Evolutionary conservation across 92 coral and sea anemone genomes (phyloP), one percentile per base, ranked within the genome.

Genomic region (Anthopleura xanthogrammica): DNA sequence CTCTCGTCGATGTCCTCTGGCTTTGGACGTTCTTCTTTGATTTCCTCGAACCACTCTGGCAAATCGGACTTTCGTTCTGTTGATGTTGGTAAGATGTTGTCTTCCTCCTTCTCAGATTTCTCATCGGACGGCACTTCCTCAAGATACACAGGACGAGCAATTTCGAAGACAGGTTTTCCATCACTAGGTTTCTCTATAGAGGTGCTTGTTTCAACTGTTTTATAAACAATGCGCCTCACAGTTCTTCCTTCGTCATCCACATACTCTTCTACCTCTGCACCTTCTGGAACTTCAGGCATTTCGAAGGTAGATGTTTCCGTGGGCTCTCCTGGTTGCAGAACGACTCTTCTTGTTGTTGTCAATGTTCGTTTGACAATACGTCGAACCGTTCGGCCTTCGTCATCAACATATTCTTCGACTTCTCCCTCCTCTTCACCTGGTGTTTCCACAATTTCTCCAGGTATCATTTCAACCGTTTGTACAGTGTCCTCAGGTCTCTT

Each of bases 321-420:
- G 22, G 77, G 48, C 40, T 62, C 82, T 16, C 56, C 82, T 4
- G 82, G 76, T 4, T n/a, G 24, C 41, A 65, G 12, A 58, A 66
- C 16, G 74, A 86, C 78, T 75, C 42, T 71, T 76, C 79, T 84
- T 83, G 78, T 64, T 65, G 83, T 81, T 70, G 84, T 81, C 79
- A 92, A 76, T 23, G 93, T 88, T 55, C 86, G 84, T 86, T 83
- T 88, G 42, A 89, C 83, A 29, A 93, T 85, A 72, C 95, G 86
- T 75, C 84, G 90, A 65, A 95, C 93, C 52, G 75, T 90, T 41
- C 93, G 92, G 4, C 98, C 98, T 41, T 83, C 72, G 0, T 86
- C 89, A 83, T 95, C 95, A 57, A 85, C 75, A 81, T 86, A 95
- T 19, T 85, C 95, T 83, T 95, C 95, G 62, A 94, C 73, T 52